Conservation (phyloP, 1,140 invertebrate genomes). For the Drosophila arizonae region DNA sequence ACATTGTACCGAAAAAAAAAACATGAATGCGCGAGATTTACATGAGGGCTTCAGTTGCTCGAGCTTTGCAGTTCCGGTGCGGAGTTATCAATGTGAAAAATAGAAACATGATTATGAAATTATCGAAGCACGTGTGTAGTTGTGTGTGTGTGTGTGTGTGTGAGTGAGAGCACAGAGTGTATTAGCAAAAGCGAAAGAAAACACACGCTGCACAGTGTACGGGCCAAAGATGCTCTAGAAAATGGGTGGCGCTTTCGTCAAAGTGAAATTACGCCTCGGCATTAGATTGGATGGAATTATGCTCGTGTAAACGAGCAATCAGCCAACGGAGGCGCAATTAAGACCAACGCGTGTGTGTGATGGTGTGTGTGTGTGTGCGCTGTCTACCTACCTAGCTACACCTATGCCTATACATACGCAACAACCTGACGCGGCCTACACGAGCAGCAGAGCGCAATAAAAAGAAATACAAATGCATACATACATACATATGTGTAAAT, state of each 20-base stretch:
- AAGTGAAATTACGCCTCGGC: constrained; percentile 72
- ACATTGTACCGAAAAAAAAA: constrained; percentile 12
- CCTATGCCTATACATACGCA: constrained; percentile 25
- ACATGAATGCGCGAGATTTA: constrained; percentile 12
- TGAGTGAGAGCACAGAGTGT: background rate
- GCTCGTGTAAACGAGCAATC: constrained; percentile 58
- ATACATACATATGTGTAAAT: constrained; percentile 4
- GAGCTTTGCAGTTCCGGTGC: constrained; percentile 70
- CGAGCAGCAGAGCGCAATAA: constrained; percentile 17
- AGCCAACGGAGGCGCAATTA: constrained; percentile 67
- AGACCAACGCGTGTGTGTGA: constrained; percentile 29
- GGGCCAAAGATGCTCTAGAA: constrained; percentile 27
- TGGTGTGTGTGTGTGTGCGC: background rate
- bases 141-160: background rate
- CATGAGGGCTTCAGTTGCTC: constrained; percentile 4
- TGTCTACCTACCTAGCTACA: constrained; percentile 24
- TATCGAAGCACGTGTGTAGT: constrained; percentile 28
- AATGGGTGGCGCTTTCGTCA: constrained; percentile 71
- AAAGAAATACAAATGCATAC: background rate
- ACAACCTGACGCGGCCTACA: constrained; percentile 55
- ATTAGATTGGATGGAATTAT: constrained; percentile 70
- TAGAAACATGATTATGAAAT: constrained; percentile 80
- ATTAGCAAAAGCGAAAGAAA: background rate
- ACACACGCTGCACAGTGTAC: constrained; percentile 33
- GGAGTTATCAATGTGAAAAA: constrained; percentile 71